phyloP scores from a whole-genome alignment of 2,888 invertebrate species.

The Andrena fulva region DNA sequence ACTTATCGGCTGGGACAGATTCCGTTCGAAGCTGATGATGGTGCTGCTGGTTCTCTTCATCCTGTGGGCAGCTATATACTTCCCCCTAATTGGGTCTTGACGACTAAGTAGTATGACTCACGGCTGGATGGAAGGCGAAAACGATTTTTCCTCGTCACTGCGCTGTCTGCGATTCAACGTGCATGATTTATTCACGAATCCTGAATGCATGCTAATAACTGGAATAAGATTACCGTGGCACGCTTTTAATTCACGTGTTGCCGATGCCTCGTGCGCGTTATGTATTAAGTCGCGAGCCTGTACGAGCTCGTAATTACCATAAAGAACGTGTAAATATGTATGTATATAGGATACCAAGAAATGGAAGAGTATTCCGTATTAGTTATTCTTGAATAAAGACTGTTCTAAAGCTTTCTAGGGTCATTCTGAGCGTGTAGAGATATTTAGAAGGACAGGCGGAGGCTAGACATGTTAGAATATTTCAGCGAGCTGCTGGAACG shows the following conservation, averaged over 20 bases:
- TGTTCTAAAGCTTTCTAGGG: too few species aligned
- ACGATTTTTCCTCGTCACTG: neutral
- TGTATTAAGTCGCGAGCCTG: neutral
- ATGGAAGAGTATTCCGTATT: neutral
- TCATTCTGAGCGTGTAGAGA: too few species aligned
- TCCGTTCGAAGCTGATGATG: constrained; percentile 83
- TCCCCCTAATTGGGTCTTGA: constrained; percentile 77
- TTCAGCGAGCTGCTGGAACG: too few species aligned
- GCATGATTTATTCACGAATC: neutral
- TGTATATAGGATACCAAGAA: constrained; percentile 38
- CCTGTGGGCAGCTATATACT: constrained; percentile 85
- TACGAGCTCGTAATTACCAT: neutral
- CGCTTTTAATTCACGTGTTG: neutral
- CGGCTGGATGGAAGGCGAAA: neutral
- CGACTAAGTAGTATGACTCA: neutral
- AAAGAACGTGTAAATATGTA: constrained; percentile 52
- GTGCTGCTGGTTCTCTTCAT: constrained; percentile 82
- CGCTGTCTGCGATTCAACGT: too few species aligned
- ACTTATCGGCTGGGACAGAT: constrained; percentile 85
- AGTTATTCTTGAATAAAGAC: constrained; percentile 17
- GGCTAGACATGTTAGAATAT: too few species aligned
- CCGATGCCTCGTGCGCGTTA: neutral
- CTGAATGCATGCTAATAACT: neutral
- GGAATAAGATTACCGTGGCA: neutral
- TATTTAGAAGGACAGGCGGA: too few species aligned